A percentile compares a stretch with the other conserved stretches of the same genome.
phyloP scores from a whole-genome alignment of 2,113 vertebrate genomes.

The Campylorhamphus procurvoides region DNA sequence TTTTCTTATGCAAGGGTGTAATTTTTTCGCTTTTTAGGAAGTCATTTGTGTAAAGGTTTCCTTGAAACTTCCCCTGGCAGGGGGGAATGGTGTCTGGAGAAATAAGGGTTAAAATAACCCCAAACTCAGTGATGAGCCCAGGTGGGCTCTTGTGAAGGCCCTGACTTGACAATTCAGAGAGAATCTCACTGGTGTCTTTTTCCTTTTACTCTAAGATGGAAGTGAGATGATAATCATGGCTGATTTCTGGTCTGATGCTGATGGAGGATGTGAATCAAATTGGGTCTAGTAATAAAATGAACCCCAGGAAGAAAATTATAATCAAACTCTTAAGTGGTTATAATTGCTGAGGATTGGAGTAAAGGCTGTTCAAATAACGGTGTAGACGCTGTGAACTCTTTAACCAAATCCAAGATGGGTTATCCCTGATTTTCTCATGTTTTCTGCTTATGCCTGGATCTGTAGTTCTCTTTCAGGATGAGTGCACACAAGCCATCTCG shows the following conservation, averaged over 20 bases:
- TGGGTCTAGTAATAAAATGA: constrained; percentile 53
- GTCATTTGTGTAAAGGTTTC: background rate
- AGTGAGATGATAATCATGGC: constrained; percentile 18
- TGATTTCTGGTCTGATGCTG: constrained; percentile 56
- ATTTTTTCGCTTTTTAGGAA: background rate
- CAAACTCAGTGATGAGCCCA: background rate
- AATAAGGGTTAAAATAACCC: background rate
- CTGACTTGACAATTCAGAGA: background rate
- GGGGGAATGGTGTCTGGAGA: background rate
- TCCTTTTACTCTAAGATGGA: constrained; percentile 5
- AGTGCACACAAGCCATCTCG: background rate
- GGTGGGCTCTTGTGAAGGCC: background rate
- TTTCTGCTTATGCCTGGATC: background rate
- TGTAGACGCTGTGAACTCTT: constrained; percentile 1
- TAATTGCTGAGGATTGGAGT: background rate
- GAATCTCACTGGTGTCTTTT: background rate
- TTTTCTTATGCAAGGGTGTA: background rate
- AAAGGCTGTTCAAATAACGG: constrained; percentile 26
- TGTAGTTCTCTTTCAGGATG: background rate
- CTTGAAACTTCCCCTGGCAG: background rate
- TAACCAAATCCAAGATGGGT: background rate
- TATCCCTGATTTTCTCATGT: background rate
- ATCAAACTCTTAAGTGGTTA: constrained; percentile 22
- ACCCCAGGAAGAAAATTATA: constrained; percentile 58
- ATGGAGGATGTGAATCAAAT: constrained; percentile 57